Conservation (phyloP, 2,113 vertebrate species). For the Zosterops pallidus region DNA sequence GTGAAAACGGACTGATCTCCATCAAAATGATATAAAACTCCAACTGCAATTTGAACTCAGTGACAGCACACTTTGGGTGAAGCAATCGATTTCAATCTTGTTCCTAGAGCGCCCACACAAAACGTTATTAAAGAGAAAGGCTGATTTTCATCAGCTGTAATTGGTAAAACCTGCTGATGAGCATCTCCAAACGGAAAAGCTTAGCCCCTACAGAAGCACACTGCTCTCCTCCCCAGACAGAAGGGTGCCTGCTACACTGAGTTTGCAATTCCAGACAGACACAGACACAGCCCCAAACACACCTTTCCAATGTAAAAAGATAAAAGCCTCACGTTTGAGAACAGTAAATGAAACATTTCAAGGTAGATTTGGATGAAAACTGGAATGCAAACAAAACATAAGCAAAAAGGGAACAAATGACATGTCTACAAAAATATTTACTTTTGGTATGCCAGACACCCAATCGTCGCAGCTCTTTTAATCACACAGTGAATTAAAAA, state of each 20-base stretch:
- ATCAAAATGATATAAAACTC: not conserved
- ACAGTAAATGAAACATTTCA: not conserved
- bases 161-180: not conserved
- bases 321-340: not conserved
- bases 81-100: not conserved
- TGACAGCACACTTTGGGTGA: not conserved
- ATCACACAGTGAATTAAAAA: not conserved
- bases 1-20: fast-evolving
- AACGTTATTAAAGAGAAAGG: not conserved
- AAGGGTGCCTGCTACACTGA: not conserved
- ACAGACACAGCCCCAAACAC: fast-evolving
- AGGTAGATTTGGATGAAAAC: not conserved
- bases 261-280: not conserved
- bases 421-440: not conserved
- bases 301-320: fast-evolving
- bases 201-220: not conserved
- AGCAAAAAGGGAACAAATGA: not conserved
- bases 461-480: not conserved
- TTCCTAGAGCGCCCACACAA: not conserved
- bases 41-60: not conserved
- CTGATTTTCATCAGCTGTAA: not conserved
- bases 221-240: not conserved
- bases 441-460: not conserved
- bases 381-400: not conserved
- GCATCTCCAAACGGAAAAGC: not conserved